These are phyloP conservation scores for Tichodroma muraria DNA, from an alignment of 2,113 vertebrate genomes.

Conservation along the genomic window DNA sequence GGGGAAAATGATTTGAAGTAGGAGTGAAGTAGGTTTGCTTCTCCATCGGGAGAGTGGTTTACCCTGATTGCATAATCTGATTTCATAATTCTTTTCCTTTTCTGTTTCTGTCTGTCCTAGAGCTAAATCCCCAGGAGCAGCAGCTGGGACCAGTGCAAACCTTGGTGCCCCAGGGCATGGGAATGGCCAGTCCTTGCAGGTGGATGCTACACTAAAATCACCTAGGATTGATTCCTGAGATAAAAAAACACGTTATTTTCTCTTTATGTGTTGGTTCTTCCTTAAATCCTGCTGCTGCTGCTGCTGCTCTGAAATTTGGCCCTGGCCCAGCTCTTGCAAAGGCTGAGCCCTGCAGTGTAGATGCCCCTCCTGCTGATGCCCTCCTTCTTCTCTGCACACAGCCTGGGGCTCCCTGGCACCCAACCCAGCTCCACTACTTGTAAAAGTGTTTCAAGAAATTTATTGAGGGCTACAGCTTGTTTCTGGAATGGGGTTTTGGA, in stretches of 20 bases:
- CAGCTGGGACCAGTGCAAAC: background rate
- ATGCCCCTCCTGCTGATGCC: background rate
- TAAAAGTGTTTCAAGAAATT: background rate
- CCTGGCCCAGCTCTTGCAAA: background rate
- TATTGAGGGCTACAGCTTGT: background rate
- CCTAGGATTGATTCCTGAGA: background rate
- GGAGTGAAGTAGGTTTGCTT: background rate
- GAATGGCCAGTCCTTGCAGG: background rate
- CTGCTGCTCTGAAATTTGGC: background rate
- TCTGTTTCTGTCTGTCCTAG: background rate
- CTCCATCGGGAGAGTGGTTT: background rate
- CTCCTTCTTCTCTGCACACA: background rate
- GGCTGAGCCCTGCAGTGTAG: rapidly evolving
- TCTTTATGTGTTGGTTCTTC: background rate
- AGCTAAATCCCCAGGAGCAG: background rate
- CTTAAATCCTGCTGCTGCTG: background rate
- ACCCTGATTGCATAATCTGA: background rate
- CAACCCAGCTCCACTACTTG: background rate
- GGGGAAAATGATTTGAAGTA: background rate
- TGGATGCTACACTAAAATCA: background rate
- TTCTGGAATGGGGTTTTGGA: background rate
- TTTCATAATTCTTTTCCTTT: background rate
- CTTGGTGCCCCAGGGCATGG: rapidly evolving
- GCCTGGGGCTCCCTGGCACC: background rate
- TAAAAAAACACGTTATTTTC: background rate